Evolutionary conservation across 2,888 invertebrate species (phyloP).

Genomic region (Polydrusus tereticollis): DNA sequence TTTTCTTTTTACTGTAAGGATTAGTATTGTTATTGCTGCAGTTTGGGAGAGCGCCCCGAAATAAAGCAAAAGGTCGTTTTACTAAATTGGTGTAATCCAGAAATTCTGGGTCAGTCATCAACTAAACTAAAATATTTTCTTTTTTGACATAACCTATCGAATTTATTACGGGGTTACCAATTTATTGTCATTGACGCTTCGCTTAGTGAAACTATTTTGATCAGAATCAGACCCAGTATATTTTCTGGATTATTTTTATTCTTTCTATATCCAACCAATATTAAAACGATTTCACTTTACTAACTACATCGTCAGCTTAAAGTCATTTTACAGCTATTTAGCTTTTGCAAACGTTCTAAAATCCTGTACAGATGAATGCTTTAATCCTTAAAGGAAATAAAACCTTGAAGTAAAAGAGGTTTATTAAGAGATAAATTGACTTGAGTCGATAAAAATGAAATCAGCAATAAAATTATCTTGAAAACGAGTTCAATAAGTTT

Average conservation of each 20-base stretch:
- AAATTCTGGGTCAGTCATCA: neutral
- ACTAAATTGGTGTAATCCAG: neutral
- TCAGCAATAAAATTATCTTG: neutral
- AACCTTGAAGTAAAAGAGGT: neutral
- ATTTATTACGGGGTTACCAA: no score
- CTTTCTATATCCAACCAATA: neutral
- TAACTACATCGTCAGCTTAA: neutral
- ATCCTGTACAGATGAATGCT: neutral
- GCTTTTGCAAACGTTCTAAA: neutral
- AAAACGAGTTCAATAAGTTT: neutral
- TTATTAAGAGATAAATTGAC: neutral
- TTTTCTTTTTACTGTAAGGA: conserved; percentile 17
- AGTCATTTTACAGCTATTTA: neutral
- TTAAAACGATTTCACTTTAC: neutral
- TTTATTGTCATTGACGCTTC: no score
- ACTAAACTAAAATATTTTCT: neutral
- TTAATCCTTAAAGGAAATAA: neutral
- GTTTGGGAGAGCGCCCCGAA: neutral
- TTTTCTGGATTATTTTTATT: no score
- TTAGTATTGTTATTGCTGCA: conserved; percentile 8
- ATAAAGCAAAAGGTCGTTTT: neutral
- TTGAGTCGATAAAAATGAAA: neutral
- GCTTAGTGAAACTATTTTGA: no score
- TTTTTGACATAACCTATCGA: no score
- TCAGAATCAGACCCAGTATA: no score